phyloP scores from a whole-genome alignment of 2,888 invertebrate genomes.

The Drosophila ustulata region DNA sequence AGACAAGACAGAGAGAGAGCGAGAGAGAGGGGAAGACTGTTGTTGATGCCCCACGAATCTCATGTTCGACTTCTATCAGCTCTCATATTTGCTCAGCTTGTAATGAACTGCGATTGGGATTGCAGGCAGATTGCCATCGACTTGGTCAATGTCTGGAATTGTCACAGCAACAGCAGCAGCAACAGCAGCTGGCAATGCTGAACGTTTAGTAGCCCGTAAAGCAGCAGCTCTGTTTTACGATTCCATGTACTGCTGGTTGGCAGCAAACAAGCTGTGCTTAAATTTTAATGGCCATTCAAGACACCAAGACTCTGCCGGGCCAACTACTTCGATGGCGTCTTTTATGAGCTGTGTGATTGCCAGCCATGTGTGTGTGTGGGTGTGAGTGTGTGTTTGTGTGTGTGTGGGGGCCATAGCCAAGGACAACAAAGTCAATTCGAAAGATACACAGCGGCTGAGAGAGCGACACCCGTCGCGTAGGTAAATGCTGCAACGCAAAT shows the following conservation, averaged over 20 bases:
- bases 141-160: conserved; percentile 42
- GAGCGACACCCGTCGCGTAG: conserved; percentile 43
- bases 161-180: conserved; percentile 23
- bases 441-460: conserved; percentile 46
- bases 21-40: not conserved
- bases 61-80: conserved; percentile 58
- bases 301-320: conserved; percentile 24
- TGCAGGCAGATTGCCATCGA: conserved; percentile 13
- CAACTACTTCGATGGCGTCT: conserved; percentile 58
- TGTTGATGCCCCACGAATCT: conserved; percentile 54
- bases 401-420: conserved; percentile 40
- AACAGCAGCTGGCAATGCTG: conserved; percentile 52
- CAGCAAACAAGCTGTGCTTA: conserved; percentile 65
- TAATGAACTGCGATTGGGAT: conserved; percentile 8
- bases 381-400: conserved; percentile 5
- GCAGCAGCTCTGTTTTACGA: conserved; percentile 49
- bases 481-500: conserved; percentile 39
- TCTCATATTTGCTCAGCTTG: conserved; percentile 65
- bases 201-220: conserved; percentile 65
- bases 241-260: conserved; percentile 25
- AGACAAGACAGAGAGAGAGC: not conserved
- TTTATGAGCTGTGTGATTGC: conserved; percentile 79
- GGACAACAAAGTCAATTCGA: conserved; percentile 69
- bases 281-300: conserved; percentile 77
- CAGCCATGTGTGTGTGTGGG: conserved; percentile 27